A percentile compares a stretch with the other conserved stretches of the same genome.
phyloP scores from a whole-genome alignment of 2,113 vertebrate genomes.

The Tragelaphus strepsiceros region DNA sequence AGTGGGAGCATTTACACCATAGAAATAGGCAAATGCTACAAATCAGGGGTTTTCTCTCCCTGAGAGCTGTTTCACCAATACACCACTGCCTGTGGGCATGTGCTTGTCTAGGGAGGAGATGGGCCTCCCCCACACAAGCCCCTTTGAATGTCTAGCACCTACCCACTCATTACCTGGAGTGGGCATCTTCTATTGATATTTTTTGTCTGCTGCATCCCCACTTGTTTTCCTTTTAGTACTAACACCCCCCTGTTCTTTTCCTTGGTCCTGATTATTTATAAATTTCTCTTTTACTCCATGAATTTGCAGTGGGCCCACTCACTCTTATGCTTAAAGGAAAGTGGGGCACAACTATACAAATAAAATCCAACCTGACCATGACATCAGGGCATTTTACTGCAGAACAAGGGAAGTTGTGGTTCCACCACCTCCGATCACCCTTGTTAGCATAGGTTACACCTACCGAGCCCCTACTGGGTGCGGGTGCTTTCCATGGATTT shows the following conservation, averaged over 20 bases:
- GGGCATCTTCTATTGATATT: neutral
- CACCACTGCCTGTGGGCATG: neutral
- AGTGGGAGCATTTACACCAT: neutral
- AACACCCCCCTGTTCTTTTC: neutral
- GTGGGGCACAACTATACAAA: neutral
- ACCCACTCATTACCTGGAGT: neutral
- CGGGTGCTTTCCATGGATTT: neutral
- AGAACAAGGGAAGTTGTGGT: neutral
- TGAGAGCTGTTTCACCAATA: neutral
- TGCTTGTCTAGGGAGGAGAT: neutral
- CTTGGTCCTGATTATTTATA: constrained; percentile 17
- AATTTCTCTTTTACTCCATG: constrained; percentile 13
- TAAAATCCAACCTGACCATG: constrained; percentile 14
- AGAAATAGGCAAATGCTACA: neutral
- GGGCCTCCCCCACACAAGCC: neutral
- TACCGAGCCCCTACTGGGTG: neutral
- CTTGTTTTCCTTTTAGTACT: neutral
- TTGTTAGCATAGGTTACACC: neutral
- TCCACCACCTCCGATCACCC: neutral
- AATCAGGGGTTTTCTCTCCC: neutral
- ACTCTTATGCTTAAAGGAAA: constrained; percentile 8
- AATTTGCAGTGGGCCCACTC: neutral
- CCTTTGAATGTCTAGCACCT: neutral
- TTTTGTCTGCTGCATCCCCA: neutral
- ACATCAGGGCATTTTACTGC: constrained; percentile 3